Conservation (phyloP, 2,888 invertebrate species). For the Meta bourneti region DNA sequence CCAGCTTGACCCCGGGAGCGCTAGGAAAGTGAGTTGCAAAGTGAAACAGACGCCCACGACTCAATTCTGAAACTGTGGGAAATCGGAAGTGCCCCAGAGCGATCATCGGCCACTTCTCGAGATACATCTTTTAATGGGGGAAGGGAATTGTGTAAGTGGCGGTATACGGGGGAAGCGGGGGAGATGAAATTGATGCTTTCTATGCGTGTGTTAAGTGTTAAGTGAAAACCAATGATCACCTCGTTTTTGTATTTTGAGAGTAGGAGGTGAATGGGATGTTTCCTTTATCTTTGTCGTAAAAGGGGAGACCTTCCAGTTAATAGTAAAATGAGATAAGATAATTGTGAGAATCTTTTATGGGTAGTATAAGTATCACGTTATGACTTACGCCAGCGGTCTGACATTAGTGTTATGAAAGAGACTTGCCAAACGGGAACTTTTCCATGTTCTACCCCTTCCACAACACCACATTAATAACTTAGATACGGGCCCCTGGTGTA, state of each 20-base stretch:
- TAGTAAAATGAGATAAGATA: too few relatives aligned
- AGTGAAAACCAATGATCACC: slow-evolving; percentile 14
- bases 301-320: too few relatives aligned
- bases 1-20: slow-evolving; percentile 32
- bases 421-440: too few relatives aligned
- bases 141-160: not conserved
- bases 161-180: not conserved
- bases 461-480: too few relatives aligned
- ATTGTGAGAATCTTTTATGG: too few relatives aligned
- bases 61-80: not conserved
- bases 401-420: too few relatives aligned
- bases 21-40: slow-evolving; percentile 42
- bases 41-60: slow-evolving; percentile 49
- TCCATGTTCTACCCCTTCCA: too few relatives aligned
- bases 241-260: not conserved
- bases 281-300: too few relatives aligned
- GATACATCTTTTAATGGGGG: not conserved
- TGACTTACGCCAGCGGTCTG: too few relatives aligned
- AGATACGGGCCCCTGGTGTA: too few relatives aligned
- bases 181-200: not conserved
- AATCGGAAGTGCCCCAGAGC: not conserved
- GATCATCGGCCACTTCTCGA: not conserved
- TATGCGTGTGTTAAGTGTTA: not conserved
- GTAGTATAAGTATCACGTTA: too few relatives aligned
- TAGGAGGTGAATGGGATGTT: too few relatives aligned